These are phyloP conservation scores for Notodonta ziczac DNA, from an alignment of 2,888 invertebrate genomes.

Conservation along the genomic window DNA sequence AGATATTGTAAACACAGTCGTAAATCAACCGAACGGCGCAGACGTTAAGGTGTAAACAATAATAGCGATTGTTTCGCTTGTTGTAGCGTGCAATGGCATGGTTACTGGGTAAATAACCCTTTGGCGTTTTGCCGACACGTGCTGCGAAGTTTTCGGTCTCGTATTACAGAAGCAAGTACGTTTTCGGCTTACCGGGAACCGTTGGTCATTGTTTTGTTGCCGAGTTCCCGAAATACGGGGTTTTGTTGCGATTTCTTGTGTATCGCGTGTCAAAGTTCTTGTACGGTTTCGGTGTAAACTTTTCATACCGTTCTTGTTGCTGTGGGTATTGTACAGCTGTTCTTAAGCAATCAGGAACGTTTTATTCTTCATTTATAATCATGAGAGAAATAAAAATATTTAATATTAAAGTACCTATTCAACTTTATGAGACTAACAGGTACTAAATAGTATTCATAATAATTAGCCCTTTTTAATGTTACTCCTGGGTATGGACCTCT, in stretches of 20 bases:
- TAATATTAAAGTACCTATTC: too few relatives aligned
- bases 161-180: constrained; percentile 54
- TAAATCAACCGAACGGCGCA: constrained; percentile 22
- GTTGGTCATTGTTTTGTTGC: constrained; percentile 44
- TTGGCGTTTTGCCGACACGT: constrained; percentile 64
- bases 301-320: too few relatives aligned
- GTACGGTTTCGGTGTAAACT: neutral
- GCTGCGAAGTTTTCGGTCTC: constrained; percentile 48
- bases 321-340: too few relatives aligned
- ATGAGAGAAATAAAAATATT: too few relatives aligned
- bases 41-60: constrained; percentile 31
- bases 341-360: too few relatives aligned
- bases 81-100: constrained; percentile 38
- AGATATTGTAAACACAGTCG: constrained; percentile 21
- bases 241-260: neutral
- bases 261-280: neutral
- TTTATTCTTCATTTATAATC: too few relatives aligned
- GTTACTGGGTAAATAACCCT: constrained; percentile 49
- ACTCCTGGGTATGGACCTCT: too few relatives aligned
- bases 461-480: too few relatives aligned
- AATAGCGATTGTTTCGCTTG: constrained; percentile 32
- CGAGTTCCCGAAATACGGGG: neutral
- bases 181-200: constrained; percentile 47
- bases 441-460: too few relatives aligned
- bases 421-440: too few relatives aligned